Evolutionary conservation across 2,797 vertebrate genomes (phyloP), one percentile per base, ranked within the genome.

Genomic region (Cirrhinus mrigala): DNA sequence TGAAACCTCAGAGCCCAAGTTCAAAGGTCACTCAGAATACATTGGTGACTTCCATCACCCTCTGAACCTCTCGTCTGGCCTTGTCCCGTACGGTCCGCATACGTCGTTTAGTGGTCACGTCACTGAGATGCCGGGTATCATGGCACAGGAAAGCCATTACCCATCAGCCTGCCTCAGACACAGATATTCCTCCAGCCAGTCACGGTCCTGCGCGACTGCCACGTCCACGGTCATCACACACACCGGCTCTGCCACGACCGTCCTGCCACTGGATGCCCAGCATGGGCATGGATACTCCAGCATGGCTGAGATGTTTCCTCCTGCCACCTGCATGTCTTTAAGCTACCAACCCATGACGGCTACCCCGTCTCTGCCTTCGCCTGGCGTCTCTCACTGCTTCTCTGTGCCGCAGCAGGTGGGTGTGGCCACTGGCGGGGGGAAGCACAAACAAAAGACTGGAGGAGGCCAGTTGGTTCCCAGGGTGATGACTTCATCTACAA

Each of bases 11-110:
- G 93, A 93, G 24, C 88, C 89, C 64, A 95, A 89, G 85, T 93
- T 92, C 89, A 96, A 95, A 91, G 89, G 90, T 85, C 88, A 88
- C 40, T 91, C 93, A 82, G 95, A 94, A 12, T 96, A 95, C 0
- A 69, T 91, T 0, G 11, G 89, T 78, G 95, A 96, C 79, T 95
- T 81, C 37, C 56, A 93, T 85, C 93, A 92, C 1, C 24, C 91
- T n/a, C 84, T 94, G 22, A 91, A 93, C 88, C 87, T 93, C 40
- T 16, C 86, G 27, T 66, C 93, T 0, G 89, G 70, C 56, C 24
- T 89, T 46, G 69, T 91, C 83, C 82, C 92, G 0, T 95, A 93
- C 1, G 91, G 90, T 86, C 94, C 92, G 0, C 88, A 92, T 0
- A 87, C 92, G 71, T 40, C 92, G 0, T 93, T 93, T 66, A 86